A percentile compares a stretch with the other conserved stretches of the same genome.
Evolutionary conservation across 2,797 vertebrate genomes (phyloP).

Genomic region (Smutsia temminckii): DNA sequence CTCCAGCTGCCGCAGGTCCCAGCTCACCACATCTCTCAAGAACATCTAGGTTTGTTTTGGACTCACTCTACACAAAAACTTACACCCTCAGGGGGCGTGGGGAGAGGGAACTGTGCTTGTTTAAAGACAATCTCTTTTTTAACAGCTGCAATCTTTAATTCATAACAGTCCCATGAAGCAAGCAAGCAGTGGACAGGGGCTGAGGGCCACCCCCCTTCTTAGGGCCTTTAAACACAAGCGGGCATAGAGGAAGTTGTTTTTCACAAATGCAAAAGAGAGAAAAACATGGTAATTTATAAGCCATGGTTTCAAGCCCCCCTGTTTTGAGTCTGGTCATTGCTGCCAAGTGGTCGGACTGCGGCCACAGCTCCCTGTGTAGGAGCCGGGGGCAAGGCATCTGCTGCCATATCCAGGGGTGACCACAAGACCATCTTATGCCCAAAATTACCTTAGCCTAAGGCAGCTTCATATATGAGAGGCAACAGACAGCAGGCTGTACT

Average conservation of each 20-base stretch:
- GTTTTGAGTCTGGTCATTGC: background rate
- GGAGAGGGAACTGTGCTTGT: conserved; percentile 16
- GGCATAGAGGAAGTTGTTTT: conserved; percentile 52
- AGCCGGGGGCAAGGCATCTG: background rate
- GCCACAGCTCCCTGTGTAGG: background rate
- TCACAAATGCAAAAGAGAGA: conserved; percentile 58
- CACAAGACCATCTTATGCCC: conserved; percentile 29
- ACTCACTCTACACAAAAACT: conserved; percentile 59
- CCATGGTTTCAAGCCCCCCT: background rate
- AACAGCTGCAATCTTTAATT: conserved; percentile 53
- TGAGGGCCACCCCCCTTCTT: background rate
- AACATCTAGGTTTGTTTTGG: conserved; percentile 77
- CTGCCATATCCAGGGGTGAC: background rate
- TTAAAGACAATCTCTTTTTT: conserved; percentile 62
- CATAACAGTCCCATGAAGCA: conserved; percentile 2
- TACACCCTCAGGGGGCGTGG: background rate
- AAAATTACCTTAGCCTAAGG: background rate
- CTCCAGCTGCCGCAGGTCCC: background rate
- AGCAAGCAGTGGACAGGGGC: background rate
- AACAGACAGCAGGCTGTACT: background rate
- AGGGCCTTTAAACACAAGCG: conserved; percentile 43
- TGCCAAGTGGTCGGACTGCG: background rate
- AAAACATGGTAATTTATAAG: conserved; percentile 49
- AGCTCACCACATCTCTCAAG: conserved; percentile 53
- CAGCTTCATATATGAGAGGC: background rate